Evolutionary conservation across 2,888 invertebrate genomes (phyloP).

Genomic region (Parasteatoda lunata): DNA sequence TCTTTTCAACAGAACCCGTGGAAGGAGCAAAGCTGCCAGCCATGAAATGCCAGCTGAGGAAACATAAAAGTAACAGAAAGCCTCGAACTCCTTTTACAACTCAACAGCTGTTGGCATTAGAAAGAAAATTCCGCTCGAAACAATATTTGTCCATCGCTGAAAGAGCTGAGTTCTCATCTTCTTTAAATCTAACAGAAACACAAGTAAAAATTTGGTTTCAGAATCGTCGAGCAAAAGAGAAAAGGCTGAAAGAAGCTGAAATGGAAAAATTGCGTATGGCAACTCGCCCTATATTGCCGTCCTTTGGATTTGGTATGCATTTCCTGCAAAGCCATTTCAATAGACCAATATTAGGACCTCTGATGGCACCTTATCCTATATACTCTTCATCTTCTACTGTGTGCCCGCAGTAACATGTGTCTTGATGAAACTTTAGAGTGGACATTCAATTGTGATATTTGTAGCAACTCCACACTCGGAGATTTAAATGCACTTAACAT

Average conservation of each 20-base stretch:
- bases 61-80: constrained; percentile 96
- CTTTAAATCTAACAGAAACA: constrained; percentile 91
- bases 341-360: constrained; percentile 53
- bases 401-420: constrained; percentile 56
- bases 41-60: constrained; percentile 80
- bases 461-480: neutral
- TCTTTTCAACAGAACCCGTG: constrained; percentile 60
- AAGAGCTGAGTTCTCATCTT: constrained; percentile 93
- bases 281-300: constrained; percentile 85
- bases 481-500: neutral
- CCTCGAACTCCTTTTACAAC: constrained; percentile 97
- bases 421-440: neutral
- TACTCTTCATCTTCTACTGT: constrained; percentile 55
- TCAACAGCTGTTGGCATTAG: constrained; percentile 90
- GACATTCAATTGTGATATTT: constrained; percentile 1
- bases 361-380: constrained; percentile 66
- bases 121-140: constrained; percentile 94
- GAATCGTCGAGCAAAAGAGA: constrained; percentile 86
- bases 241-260: constrained; percentile 96
- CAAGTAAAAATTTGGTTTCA: constrained; percentile 82
- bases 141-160: constrained; percentile 96
- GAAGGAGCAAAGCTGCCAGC: constrained; percentile 67
- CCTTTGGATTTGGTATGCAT: constrained; percentile 76
- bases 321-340: constrained; percentile 37
- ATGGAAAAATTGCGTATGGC: constrained; percentile 92